phyloP scores from a whole-genome alignment of 2,113 vertebrate genomes.

The Tympanuchus pallidicinctus region DNA sequence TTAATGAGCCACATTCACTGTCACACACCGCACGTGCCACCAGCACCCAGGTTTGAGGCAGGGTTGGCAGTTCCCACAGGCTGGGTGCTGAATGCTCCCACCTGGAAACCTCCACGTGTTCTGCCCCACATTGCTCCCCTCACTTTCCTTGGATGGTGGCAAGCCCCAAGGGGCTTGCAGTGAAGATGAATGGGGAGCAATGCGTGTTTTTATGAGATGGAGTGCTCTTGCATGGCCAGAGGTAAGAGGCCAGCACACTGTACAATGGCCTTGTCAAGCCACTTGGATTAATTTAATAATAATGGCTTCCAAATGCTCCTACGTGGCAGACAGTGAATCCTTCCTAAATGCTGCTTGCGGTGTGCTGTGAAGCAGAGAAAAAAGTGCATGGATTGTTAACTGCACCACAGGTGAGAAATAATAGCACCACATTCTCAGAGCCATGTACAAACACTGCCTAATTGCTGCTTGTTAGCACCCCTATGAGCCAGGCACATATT shows the following conservation, averaged over 20 bases:
- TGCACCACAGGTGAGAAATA: not conserved
- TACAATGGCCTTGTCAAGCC: not conserved
- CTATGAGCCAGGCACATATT: not conserved
- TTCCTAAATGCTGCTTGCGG: not conserved
- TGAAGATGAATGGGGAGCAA: not conserved
- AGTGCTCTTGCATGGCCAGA: not conserved
- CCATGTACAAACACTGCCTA: not conserved
- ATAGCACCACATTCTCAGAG: not conserved
- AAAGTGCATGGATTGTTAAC: not conserved
- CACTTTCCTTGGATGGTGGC: not conserved
- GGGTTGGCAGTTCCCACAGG: not conserved
- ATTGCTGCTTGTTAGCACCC: conserved; percentile 26
- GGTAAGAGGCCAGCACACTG: not conserved
- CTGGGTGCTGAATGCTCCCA: not conserved
- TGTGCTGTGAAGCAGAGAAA: not conserved
- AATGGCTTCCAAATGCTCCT: not conserved
- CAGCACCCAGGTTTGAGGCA: rapidly evolving
- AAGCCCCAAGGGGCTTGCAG: rapidly evolving
- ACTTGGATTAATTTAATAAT: not conserved
- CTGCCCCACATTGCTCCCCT: not conserved
- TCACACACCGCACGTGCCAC: rapidly evolving
- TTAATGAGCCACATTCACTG: rapidly evolving
- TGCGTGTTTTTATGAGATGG: not conserved
- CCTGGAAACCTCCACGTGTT: rapidly evolving
- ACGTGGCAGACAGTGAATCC: not conserved